Conservation (phyloP, 2,888 invertebrate genomes). For the Drosophila sordidula region DNA sequence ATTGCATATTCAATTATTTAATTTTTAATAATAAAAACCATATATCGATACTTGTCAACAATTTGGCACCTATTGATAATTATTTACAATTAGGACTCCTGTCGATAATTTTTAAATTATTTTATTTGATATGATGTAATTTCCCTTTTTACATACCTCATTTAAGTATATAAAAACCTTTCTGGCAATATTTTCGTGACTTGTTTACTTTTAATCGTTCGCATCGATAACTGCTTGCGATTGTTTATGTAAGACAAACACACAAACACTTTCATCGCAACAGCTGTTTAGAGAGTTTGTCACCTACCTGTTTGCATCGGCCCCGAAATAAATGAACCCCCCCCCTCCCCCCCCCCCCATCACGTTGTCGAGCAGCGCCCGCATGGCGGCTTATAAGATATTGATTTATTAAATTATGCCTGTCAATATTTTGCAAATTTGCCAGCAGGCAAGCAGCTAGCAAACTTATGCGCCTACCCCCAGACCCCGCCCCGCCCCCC, state of each 20-base stretch:
- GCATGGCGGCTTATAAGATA: conserved; percentile 75
- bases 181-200: too few species aligned
- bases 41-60: too few species aligned
- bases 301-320: conserved; percentile 49
- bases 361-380: conserved; percentile 24
- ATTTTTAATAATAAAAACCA: too few species aligned
- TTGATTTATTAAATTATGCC: conserved; percentile 77
- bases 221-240: neutral
- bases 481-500: neutral
- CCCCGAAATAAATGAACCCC: too few species aligned
- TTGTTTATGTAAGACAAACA: neutral
- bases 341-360: neutral
- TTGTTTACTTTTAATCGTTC: too few species aligned
- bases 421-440: conserved; percentile 78
- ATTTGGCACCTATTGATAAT: too few species aligned
- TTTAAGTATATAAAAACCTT: too few species aligned
- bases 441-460: conserved; percentile 44
- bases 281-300: conserved; percentile 45
- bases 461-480: conserved; percentile 22
- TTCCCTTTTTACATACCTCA: too few species aligned
- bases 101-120: too few species aligned
- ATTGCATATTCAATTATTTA: too few species aligned
- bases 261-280: conserved; percentile 11
- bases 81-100: too few species aligned
- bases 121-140: too few species aligned